Evolutionary conservation across 2,797 vertebrate genomes (phyloP), one percentile per base, ranked within the genome.

Genomic region (Cryptoprocta ferox): DNA sequence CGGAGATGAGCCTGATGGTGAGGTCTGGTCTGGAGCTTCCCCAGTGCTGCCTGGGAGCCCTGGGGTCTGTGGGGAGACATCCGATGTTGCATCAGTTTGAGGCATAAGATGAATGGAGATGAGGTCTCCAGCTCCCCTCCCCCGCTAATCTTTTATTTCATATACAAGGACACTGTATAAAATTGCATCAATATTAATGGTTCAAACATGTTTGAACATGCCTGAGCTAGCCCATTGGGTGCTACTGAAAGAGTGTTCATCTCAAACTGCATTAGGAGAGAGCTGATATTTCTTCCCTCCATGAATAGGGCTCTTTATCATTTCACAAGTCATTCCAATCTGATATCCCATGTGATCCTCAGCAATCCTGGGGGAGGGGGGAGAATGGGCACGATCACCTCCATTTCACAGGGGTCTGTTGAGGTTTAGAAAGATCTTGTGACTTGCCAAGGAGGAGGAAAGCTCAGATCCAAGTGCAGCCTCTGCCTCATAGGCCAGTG

Each of bases 261-360:
- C 24, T 89, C 63, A 63, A 79, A 83, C 6, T 2, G 37, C 48
- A 16, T 50, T 61, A 70, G 35, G 70, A 39, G 59, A 66, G 26
- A 89, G 28, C 50, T 1, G 0, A 0, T 42, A 14, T 73, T 82
- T 94, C 45, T 81, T 78, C 78, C 14, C 11, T 35, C 5, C 4
- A 2, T 24, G 39, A n/a, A 75, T 8, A 39, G 48, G 19, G 15
- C 48, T 88, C 48, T n/a, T 66, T 39, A 28, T 35, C 2, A 21
- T 16, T 14, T 50, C 3, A 82, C 48, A n/a, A 10, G 21, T 16
- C 48, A n/a, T 65, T 80, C 35, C 21, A 21, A 0, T 61, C 68
- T 30, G 6, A 12, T n/a, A 16, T 66, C 59, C 5, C 9, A 0
- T 30, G 21, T 0, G 3, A 32, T 37, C 26, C 4, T 0, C 21